These are phyloP conservation scores for Hippotragus niger DNA, from an alignment of 2,113 vertebrate genomes.

Conservation along the genomic window DNA sequence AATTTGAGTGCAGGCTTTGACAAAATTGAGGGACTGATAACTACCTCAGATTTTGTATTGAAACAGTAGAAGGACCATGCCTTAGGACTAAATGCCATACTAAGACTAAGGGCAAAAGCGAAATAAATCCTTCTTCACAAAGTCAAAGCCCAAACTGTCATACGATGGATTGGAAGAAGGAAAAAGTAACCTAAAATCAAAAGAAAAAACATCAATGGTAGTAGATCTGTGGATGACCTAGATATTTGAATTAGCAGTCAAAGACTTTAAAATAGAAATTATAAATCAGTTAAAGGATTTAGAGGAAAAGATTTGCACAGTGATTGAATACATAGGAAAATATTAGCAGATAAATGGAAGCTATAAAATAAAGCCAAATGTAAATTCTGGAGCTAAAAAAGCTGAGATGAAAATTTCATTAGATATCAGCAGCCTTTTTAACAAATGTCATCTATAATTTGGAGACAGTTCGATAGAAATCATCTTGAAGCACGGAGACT, in stretches of 20 bases:
- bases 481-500: not conserved
- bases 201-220: not conserved
- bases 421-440: not conserved
- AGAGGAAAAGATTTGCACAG: not conserved
- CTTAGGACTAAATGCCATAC: not conserved
- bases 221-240: not conserved
- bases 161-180: not conserved
- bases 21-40: not conserved
- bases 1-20: not conserved
- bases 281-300: slow-evolving; percentile 14
- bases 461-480: not conserved
- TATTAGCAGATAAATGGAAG: not conserved
- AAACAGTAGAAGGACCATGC: not conserved
- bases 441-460: not conserved
- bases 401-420: not conserved
- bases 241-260: not conserved
- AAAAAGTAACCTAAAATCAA: not conserved
- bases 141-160: not conserved
- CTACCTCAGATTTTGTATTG: not conserved
- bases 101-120: not conserved
- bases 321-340: not conserved
- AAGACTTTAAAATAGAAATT: not conserved
- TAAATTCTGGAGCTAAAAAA: slow-evolving; percentile 11
- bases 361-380: not conserved
- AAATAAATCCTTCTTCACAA: not conserved